These are phyloP conservation scores for Oriolus oriolus DNA, from an alignment of 2,113 vertebrate genomes.

Conservation along the genomic window DNA sequence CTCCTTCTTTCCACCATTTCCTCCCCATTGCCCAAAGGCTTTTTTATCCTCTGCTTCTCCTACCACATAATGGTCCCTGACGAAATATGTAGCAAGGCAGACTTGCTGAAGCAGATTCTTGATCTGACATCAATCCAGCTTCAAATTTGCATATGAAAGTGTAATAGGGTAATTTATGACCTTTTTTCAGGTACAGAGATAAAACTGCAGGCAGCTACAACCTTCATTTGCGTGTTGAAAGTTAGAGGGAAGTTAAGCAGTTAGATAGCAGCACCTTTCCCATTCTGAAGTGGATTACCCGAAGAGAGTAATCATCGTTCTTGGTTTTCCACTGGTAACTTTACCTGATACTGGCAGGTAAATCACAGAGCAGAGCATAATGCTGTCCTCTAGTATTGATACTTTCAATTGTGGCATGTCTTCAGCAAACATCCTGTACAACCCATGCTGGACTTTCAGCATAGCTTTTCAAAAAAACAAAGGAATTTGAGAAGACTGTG, in stretches of 20 bases:
- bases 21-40: neutral
- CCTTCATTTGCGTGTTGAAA: slow-evolving; percentile 2
- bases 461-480: neutral
- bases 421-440: neutral
- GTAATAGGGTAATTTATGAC: slow-evolving; percentile 20
- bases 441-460: neutral
- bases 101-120: neutral
- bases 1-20: neutral
- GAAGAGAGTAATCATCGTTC: neutral
- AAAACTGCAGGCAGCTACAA: neutral
- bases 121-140: slow-evolving; percentile 15
- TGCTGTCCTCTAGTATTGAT: neutral
- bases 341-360: neutral
- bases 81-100: neutral
- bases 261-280: neutral
- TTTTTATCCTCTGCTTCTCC: neutral
- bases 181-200: slow-evolving; percentile 11
- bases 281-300: neutral
- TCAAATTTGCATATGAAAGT: slow-evolving; percentile 9
- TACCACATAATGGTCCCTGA: neutral
- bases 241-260: neutral
- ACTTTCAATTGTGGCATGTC: neutral
- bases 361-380: neutral
- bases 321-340: neutral
- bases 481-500: neutral